Percentiles rank a stretch among this genome's conserved stretches.
These are phyloP conservation scores for Tenthredo livida DNA, from an alignment of 2,888 invertebrate species.

Conservation along the genomic window DNA sequence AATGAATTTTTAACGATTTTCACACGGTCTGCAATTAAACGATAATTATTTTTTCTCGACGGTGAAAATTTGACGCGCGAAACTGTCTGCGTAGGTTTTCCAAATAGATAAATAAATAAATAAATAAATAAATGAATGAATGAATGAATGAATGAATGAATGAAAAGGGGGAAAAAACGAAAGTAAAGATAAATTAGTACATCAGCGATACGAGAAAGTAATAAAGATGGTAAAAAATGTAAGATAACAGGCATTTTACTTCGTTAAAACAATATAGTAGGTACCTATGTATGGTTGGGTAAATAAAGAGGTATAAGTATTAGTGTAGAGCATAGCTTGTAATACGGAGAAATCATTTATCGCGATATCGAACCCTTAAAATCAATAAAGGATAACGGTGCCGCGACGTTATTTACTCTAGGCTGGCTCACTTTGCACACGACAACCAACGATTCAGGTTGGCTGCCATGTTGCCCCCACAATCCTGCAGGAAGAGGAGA, in stretches of 20 bases:
- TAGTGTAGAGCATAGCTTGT: background rate
- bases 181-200: background rate
- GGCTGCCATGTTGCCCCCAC: slow-evolving; percentile 49
- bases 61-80: background rate
- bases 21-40: background rate
- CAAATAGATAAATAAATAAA: background rate
- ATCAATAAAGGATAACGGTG: slow-evolving; percentile 43
- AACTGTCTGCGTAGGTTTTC: background rate
- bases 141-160: background rate
- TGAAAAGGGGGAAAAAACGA: background rate
- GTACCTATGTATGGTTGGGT: background rate
- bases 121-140: background rate
- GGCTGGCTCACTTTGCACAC: slow-evolving; percentile 35
- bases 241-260: slow-evolving; percentile 4
- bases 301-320: background rate
- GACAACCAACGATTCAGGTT: slow-evolving; percentile 9
- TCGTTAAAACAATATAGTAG: background rate
- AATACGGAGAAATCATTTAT: slow-evolving; percentile 42
- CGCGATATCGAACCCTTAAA: slow-evolving; percentile 34
- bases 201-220: slow-evolving; percentile 5
- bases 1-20: background rate
- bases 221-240: slow-evolving; percentile 7
- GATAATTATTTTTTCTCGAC: background rate
- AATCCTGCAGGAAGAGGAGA: slow-evolving; percentile 53
- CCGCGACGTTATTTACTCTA: slow-evolving; percentile 36